phyloP scores from a whole-genome alignment of 2,113 vertebrate genomes.

The Nerophis ophidion region DNA sequence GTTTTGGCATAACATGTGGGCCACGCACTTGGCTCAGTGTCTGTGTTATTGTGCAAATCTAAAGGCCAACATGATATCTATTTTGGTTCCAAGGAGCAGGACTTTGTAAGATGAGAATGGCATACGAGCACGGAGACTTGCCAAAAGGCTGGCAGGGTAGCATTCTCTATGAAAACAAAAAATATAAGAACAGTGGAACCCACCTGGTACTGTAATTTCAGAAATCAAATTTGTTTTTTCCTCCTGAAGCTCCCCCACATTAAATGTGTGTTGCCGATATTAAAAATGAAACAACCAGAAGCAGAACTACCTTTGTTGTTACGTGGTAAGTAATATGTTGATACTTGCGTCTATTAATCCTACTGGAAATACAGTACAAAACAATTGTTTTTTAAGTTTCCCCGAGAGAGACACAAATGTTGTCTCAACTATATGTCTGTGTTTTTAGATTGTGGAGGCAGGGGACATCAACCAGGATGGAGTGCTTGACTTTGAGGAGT shows the following conservation, averaged over 20 bases:
- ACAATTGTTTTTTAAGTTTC: not conserved
- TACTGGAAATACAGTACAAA: too few species aligned
- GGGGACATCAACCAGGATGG: conserved; percentile 74
- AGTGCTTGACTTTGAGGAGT: conserved; percentile 82
- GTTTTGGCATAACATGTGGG: conserved; percentile 15
- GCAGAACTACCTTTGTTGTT: too few species aligned
- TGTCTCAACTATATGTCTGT: conserved; percentile 1
- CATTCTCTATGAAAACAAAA: not conserved
- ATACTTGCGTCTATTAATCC: too few species aligned
- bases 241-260: too few species aligned
- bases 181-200: not conserved
- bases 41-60: conserved; percentile 7
- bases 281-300: too few species aligned
- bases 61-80: conserved; percentile 36
- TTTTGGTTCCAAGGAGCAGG: conserved; percentile 35
- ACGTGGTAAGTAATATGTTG: too few species aligned
- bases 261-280: too few species aligned
- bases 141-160: not conserved
- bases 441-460: conserved; percentile 68
- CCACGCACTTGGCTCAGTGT: not conserved
- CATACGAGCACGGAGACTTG: conserved; percentile 15
- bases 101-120: conserved; percentile 53
- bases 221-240: too few species aligned
- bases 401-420: not conserved
- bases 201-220: too few species aligned